Conservation (phyloP, 1,140 invertebrate species). For the Tetragnatha versicolor region DNA sequence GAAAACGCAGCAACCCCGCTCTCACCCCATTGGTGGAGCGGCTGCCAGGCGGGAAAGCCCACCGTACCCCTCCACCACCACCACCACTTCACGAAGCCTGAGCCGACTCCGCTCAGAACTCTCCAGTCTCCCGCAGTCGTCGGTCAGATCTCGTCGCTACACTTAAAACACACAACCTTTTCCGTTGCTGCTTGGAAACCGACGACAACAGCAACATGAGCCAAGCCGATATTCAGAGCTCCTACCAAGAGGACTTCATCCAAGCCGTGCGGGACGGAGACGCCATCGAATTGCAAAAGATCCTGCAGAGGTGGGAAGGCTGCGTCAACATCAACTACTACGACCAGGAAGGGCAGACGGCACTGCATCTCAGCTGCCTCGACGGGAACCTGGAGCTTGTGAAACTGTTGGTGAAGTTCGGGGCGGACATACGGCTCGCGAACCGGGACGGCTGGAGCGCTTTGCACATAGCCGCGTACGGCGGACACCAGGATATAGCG, state of each 20-base stretch:
- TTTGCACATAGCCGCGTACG: conserved; percentile 67
- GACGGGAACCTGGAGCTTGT: conserved; percentile 68
- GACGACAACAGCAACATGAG: conserved; percentile 20
- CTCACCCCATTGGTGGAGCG: conserved; percentile 5
- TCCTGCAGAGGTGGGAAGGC: conserved; percentile 62
- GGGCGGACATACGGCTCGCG: conserved; percentile 66
- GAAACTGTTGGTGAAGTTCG: conserved; percentile 66
- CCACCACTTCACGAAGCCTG: no score
- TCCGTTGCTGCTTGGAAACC: no score
- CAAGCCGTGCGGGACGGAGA: conserved; percentile 64
- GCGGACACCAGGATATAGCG: conserved; percentile 66
- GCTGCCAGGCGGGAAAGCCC: conserved; percentile 34
- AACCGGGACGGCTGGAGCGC: conserved; percentile 68
- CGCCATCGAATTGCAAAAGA: conserved; percentile 61
- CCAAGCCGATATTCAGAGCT: conserved; percentile 7
- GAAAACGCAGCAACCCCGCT: conserved; percentile 4
- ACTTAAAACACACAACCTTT: no score
- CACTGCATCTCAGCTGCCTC: conserved; percentile 66
- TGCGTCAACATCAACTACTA: conserved; percentile 65
- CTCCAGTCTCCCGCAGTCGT: no score
- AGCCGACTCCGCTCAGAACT: no score
- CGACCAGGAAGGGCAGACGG: conserved; percentile 67
- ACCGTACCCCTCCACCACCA: not conserved
- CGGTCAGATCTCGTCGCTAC: no score
- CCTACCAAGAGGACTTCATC: conserved; percentile 62